These are phyloP conservation scores for Tribolium castaneum DNA, from an alignment of 1,140 invertebrate species.

Conservation along the genomic window DNA sequence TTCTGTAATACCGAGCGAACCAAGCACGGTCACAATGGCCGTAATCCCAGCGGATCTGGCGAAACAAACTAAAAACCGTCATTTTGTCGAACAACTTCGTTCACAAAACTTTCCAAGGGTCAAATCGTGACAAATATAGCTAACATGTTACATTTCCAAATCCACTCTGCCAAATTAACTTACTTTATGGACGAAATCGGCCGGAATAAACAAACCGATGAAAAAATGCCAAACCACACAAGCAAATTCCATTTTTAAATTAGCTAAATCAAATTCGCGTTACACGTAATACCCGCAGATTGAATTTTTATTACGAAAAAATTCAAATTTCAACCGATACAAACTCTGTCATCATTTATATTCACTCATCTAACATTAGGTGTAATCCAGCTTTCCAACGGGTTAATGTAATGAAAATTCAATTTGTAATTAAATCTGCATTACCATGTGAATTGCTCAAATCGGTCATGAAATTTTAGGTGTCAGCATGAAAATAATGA, in stretches of 20 bases:
- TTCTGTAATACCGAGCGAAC: constrained; percentile 50
- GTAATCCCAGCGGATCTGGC: constrained; percentile 55
- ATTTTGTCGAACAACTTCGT: constrained; percentile 51
- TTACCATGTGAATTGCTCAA: constrained; percentile 31
- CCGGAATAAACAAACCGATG: neutral
- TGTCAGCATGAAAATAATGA: neutral
- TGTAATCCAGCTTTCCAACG: constrained; percentile 39
- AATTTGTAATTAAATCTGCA: constrained; percentile 48
- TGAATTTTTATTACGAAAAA: constrained; percentile 32
- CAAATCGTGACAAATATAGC: constrained; percentile 46
- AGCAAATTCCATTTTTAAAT: constrained; percentile 10
- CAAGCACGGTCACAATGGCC: constrained; percentile 51
- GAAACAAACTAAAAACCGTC: constrained; percentile 55
- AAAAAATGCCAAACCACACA: neutral
- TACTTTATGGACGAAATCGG: neutral
- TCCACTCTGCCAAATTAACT: constrained; percentile 19
- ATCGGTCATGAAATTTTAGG: neutral
- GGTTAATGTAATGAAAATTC: constrained; percentile 44
- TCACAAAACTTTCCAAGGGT: constrained; percentile 47
- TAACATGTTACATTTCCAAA: constrained; percentile 28
- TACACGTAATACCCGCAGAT: constrained; percentile 13
- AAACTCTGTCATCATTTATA: constrained; percentile 11
- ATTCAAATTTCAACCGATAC: constrained; percentile 7
- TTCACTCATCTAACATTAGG: constrained; percentile 37
- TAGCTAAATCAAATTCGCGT: constrained; percentile 1